Evolutionary conservation across 2,797 vertebrate species (phyloP).

Genomic region (Natrix natrix): DNA sequence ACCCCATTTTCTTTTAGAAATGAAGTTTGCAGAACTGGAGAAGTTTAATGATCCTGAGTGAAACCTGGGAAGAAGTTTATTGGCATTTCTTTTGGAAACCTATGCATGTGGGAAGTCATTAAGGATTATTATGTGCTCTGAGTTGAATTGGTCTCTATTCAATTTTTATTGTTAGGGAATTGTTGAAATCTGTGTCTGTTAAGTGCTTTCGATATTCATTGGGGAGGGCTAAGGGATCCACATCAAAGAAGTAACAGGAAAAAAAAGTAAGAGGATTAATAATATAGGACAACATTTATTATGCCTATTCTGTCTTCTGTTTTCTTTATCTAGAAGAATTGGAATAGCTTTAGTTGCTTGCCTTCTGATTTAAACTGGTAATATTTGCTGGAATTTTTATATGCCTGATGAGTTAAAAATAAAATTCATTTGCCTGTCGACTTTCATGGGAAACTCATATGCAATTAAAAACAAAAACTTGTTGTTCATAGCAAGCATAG

Average conservation of each 20-base stretch:
- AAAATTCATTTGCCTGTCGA: background rate
- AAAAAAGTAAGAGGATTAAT: background rate
- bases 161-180: background rate
- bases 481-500: background rate
- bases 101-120: background rate
- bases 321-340: background rate
- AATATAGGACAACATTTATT: background rate
- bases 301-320: background rate
- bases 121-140: background rate
- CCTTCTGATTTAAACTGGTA: background rate
- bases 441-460: background rate
- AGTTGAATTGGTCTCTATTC: background rate
- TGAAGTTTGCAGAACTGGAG: background rate
- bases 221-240: background rate
- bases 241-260: background rate
- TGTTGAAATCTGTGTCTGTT: background rate
- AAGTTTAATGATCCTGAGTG: background rate
- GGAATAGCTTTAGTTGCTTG: background rate
- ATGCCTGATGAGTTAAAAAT: background rate
- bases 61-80: background rate
- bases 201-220: background rate
- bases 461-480: too few species aligned
- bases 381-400: background rate
- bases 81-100: background rate
- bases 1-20: background rate